phyloP scores from a whole-genome alignment of 1,140 invertebrate species.

The Danaus plexippus region DNA sequence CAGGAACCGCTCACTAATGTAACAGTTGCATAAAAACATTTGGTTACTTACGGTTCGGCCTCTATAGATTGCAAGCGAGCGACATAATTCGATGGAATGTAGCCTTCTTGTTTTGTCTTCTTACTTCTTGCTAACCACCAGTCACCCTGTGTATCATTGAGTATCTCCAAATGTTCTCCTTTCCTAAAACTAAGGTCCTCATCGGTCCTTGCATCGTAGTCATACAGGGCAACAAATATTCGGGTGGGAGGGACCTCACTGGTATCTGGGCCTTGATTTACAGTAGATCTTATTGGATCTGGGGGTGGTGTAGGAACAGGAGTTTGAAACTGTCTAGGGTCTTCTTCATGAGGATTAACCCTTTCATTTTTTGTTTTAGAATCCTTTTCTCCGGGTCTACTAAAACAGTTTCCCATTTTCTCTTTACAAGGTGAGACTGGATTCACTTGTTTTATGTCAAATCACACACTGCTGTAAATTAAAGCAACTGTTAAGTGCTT shows the following conservation, averaged over 20 bases:
- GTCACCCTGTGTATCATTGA: conserved; percentile 97
- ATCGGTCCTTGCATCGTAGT: conserved; percentile 98
- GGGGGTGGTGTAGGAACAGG: conserved; percentile 78
- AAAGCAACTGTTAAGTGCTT: conserved; percentile 52
- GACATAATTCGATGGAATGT: conserved; percentile 99
- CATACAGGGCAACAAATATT: conserved; percentile 97
- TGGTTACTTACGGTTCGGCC: conserved; percentile 96
- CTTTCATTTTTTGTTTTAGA: conserved; percentile 76
- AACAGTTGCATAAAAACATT: conserved; percentile 61
- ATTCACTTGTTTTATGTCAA: conserved; percentile 66
- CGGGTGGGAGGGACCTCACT: conserved; percentile 78
- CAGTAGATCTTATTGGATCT: conserved; percentile 74
- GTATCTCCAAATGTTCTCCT: conserved; percentile 97
- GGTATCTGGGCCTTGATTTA: conserved; percentile 61
- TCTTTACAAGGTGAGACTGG: conserved; percentile 69
- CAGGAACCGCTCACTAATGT: conserved; percentile 56
- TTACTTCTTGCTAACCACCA: conserved; percentile 99
- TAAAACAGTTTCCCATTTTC: conserved; percentile 82
- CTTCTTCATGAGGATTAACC: conserved; percentile 75
- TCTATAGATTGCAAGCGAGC: conserved; percentile 99
- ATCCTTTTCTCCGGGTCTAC: conserved; percentile 76
- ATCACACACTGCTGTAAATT: conserved; percentile 63
- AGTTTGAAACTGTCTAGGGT: conserved; percentile 73
- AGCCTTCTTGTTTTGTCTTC: conserved; percentile 95
- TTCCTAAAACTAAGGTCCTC: conserved; percentile 99